A percentile compares a stretch with the other conserved stretches of the same genome.
Evolutionary conservation across 53 echinoderm and acorn worm species (phyloP).

Genomic region (Astropecten irregularis): DNA sequence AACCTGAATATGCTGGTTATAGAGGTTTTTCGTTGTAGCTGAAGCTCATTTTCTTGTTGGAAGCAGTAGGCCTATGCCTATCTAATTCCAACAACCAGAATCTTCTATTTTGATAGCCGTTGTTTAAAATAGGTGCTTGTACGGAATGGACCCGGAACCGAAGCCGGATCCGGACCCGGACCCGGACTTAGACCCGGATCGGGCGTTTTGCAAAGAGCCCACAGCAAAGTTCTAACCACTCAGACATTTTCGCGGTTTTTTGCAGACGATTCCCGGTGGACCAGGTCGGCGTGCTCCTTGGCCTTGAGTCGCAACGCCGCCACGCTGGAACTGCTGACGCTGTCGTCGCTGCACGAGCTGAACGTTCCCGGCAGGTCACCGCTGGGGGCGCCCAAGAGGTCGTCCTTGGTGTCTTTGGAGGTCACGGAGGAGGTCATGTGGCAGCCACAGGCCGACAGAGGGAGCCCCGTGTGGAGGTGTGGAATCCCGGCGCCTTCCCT

Average conservation of each 20-base stretch:
- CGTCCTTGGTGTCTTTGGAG: constrained; percentile 54
- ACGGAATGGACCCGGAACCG: no score
- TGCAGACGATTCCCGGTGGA: constrained; percentile 59
- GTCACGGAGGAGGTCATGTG: constrained; percentile 41
- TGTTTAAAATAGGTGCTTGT: no score
- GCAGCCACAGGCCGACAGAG: constrained; percentile 53
- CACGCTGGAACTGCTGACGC: constrained; percentile 69
- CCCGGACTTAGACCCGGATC: no score
- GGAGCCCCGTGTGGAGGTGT: constrained; percentile 45
- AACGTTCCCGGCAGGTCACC: constrained; percentile 54
- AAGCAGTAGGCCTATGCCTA: no score
- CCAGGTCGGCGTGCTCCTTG: constrained; percentile 68
- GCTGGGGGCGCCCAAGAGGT: constrained; percentile 44
- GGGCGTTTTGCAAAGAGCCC: no score
- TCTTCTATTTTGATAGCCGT: no score
- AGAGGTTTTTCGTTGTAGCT: no score
- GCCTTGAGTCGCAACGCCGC: constrained; percentile 78
- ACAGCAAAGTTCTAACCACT: no score
- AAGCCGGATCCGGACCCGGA: no score
- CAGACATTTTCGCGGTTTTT: constrained; percentile 30
- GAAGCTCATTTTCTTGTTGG: no score
- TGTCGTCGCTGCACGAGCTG: constrained; percentile 65
- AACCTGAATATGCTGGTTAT: no score
- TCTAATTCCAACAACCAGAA: no score
- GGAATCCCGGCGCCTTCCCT: constrained; percentile 31